These are phyloP conservation scores for Neopelma chrysocephalum DNA, from an alignment of 2,797 vertebrate species.

Conservation along the genomic window DNA sequence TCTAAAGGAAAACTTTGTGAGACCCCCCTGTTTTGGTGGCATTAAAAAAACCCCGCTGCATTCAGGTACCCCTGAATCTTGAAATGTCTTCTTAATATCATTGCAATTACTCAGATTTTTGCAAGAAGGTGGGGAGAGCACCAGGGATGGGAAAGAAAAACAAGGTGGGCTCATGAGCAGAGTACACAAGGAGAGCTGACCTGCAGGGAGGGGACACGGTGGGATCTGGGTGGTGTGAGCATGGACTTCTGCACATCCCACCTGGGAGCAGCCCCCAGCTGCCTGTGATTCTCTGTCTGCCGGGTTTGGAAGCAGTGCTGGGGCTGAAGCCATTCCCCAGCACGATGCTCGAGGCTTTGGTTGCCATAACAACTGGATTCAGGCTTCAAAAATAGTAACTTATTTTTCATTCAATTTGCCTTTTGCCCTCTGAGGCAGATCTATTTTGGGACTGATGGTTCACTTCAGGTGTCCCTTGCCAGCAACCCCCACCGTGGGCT, in stretches of 20 bases:
- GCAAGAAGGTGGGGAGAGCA: not conserved
- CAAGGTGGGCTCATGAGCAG: not conserved
- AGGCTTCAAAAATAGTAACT: slow-evolving; percentile 79
- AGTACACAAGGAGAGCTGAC: fast-evolving
- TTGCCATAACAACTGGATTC: slow-evolving; percentile 79
- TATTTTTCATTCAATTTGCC: slow-evolving; percentile 74
- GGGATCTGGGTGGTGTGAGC: not conserved
- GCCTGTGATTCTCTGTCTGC: fast-evolving
- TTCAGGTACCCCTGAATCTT: not conserved
- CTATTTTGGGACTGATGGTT: slow-evolving; percentile 58
- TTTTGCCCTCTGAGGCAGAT: slow-evolving; percentile 66
- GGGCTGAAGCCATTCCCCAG: slow-evolving; percentile 17
- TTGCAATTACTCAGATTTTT: not conserved
- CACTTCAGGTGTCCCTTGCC: slow-evolving; percentile 31
- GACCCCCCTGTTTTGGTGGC: fast-evolving
- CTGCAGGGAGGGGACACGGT: fast-evolving
- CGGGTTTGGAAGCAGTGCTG: not conserved
- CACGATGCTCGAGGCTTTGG: slow-evolving; percentile 58
- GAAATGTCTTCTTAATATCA: not conserved
- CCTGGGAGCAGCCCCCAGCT: not conserved
- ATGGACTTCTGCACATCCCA: not conserved
- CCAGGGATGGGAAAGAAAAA: not conserved
- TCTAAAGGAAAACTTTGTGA: not conserved
- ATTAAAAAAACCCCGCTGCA: not conserved
- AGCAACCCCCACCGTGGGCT: not conserved